Evolutionary conservation across 2,797 vertebrate genomes (phyloP).

Genomic region (Percopsis omiscomaycus): DNA sequence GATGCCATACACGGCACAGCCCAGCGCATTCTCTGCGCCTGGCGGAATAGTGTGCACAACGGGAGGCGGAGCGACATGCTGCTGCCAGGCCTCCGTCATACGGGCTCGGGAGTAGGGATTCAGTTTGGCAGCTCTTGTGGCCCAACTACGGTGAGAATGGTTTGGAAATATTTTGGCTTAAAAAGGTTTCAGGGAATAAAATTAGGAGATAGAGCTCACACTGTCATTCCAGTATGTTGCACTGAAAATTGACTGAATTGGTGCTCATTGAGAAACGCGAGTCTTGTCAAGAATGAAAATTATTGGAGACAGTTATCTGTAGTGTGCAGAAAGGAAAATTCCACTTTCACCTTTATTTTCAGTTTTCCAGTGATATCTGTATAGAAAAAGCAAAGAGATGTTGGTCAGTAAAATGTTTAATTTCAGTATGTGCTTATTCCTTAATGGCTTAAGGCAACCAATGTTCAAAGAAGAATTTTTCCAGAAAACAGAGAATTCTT

Average conservation of each 20-base stretch:
- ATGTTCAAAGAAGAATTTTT: no score
- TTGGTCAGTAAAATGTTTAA: no score
- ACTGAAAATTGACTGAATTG: slow-evolving; percentile 1
- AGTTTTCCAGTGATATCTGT: slow-evolving; percentile 36
- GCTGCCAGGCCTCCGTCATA: slow-evolving; percentile 86
- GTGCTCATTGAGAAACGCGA: slow-evolving; percentile 9
- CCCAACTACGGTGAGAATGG: slow-evolving; percentile 64
- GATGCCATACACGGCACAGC: slow-evolving; percentile 94
- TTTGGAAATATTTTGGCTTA: slow-evolving; percentile 25
- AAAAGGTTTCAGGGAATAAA: slow-evolving; percentile 21
- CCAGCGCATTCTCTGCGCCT: slow-evolving; percentile 85
- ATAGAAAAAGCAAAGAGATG: slow-evolving; percentile 10
- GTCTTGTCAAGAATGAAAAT: slow-evolving; percentile 9
- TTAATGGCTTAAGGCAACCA: no score
- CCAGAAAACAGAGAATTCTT: no score
- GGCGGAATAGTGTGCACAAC: slow-evolving; percentile 89
- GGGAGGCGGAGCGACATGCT: slow-evolving; percentile 88
- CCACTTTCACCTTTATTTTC: slow-evolving; percentile 13
- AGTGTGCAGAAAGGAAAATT: slow-evolving; percentile 8
- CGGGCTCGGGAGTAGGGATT: slow-evolving; percentile 78
- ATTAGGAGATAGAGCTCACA: slow-evolving; percentile 62
- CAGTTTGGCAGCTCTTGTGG: slow-evolving; percentile 73
- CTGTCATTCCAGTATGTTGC: slow-evolving; percentile 57
- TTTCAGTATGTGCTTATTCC: no score
- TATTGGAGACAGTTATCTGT: background rate